Evolutionary conservation across 2,113 vertebrate species (phyloP), one percentile per base, ranked within the genome.

Genomic region (Lontra canadensis): DNA sequence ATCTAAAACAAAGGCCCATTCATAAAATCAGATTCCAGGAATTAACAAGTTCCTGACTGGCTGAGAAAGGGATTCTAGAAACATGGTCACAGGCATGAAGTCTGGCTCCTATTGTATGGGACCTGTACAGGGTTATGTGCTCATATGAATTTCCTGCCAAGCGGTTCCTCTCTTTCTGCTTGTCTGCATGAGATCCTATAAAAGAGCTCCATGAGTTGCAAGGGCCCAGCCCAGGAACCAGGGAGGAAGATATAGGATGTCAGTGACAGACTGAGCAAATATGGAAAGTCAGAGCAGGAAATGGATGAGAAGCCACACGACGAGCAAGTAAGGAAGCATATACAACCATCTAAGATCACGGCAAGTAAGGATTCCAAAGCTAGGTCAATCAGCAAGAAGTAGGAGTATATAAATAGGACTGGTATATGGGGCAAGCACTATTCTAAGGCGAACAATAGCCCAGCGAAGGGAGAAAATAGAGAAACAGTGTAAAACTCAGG

Each of bases 391-490:
- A 76, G 82, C 47, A 34, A 80, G 93, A 88, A 96, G 59, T 55
- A 79, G 52, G 52, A 93, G n/a, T 83, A 49, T 97, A 97, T 95
- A 98, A 97, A 98, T 96, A 98, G 97, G 18, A 1, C 31, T 31
- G 6, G 44, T 96, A 98, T 98, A 83, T 97, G 94, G 97, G 86
- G 34, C 97, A 97, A 95, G 95, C 57, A 79, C 93, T 97, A 96
- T 94, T 97, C 93, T 90, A 87, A 92, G 92, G 71, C n/a, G 9
- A 94, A 98, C 96, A 97, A 95, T 85, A 74, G 95, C 49, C 82
- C 81, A 80, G 52, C 74, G 71, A 91, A 84, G 42, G 65, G 59
- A 87, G 97, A 89, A 96, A 96, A 93, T 10, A 91, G 65, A 96
- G 86, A 47, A 88, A 65, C 14, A 7, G 55, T 88, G n/a, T 65